Percentiles rank a stretch among this genome's conserved stretches.
Conservation (phyloP, 1,140 invertebrate genomes). For the Himalopsyche phryganea region DNA sequence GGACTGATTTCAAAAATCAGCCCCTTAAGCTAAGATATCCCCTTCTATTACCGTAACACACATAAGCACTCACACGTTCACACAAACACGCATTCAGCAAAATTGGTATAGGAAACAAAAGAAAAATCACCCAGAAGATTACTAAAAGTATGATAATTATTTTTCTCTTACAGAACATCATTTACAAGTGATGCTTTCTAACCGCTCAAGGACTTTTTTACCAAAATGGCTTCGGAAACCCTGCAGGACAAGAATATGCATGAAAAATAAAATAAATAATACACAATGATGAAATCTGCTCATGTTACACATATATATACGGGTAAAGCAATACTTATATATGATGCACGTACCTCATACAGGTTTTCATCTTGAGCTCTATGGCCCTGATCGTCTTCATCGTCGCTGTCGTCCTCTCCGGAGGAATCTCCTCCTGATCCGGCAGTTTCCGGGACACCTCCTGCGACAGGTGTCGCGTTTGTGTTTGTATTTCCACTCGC, state of each 20-base stretch:
- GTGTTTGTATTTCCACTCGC: neutral
- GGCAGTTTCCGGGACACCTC: neutral
- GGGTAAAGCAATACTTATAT: neutral
- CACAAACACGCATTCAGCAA: neutral
- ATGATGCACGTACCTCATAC: conserved; percentile 56
- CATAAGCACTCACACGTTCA: neutral
- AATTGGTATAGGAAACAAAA: conserved; percentile 6
- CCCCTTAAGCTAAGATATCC: too few species aligned
- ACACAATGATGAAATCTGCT: too few species aligned
- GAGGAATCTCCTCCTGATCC: conserved; percentile 62
- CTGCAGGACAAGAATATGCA: conserved; percentile 2
- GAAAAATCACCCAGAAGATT: conserved; percentile 1
- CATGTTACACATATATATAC: too few species aligned
- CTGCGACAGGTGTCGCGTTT: neutral
- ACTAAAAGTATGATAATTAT: conserved; percentile 1
- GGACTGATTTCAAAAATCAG: too few species aligned
- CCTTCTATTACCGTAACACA: too few species aligned
- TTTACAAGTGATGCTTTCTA: conserved; percentile 30
- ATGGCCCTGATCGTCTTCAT: conserved; percentile 61
- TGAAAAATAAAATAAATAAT: too few species aligned
- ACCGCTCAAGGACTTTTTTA: conserved; percentile 18
- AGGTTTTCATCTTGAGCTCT: conserved; percentile 55
- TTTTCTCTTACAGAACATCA: conserved; percentile 13
- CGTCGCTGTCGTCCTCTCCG: conserved; percentile 75
- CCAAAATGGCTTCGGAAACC: conserved; percentile 29